Conservation (phyloP, 2,888 invertebrate species). For the Cataglyphis livida region DNA sequence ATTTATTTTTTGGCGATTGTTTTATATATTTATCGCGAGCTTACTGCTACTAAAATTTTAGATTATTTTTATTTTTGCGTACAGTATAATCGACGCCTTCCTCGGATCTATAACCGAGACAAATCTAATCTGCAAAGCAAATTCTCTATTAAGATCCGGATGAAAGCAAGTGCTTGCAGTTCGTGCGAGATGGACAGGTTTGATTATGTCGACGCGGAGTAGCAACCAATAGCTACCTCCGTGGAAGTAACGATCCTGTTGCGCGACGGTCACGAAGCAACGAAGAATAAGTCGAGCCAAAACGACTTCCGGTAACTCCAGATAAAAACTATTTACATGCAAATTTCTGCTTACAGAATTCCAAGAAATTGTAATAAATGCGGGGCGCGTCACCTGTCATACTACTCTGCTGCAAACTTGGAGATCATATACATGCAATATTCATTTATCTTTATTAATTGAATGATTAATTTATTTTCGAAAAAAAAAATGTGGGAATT, state of each 20-base stretch:
- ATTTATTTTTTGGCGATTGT: background rate
- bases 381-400: background rate
- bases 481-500: conserved; percentile 2
- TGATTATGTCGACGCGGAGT: conserved; percentile 52
- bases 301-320: conserved; percentile 37
- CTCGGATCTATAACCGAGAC: conserved; percentile 23
- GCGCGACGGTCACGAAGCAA: conserved; percentile 33
- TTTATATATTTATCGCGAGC: background rate
- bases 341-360: conserved; percentile 41
- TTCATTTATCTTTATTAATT: conserved; percentile 1
- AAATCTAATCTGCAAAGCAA: conserved; percentile 55
- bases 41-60: background rate
- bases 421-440: conserved; percentile 7
- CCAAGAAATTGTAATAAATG: conserved; percentile 45
- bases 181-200: conserved; percentile 62
- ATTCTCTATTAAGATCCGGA: conserved; percentile 59
- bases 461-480: conserved; percentile 16
- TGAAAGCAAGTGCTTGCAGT: conserved; percentile 51
- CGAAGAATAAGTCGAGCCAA: conserved; percentile 33
- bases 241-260: conserved; percentile 47
- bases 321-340: conserved; percentile 53
- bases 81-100: conserved; percentile 18
- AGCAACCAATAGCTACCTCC: conserved; percentile 52
- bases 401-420: background rate
- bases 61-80: background rate